Conservation (phyloP, 1,140 invertebrate species). For the Protaetia brevitarsis region DNA sequence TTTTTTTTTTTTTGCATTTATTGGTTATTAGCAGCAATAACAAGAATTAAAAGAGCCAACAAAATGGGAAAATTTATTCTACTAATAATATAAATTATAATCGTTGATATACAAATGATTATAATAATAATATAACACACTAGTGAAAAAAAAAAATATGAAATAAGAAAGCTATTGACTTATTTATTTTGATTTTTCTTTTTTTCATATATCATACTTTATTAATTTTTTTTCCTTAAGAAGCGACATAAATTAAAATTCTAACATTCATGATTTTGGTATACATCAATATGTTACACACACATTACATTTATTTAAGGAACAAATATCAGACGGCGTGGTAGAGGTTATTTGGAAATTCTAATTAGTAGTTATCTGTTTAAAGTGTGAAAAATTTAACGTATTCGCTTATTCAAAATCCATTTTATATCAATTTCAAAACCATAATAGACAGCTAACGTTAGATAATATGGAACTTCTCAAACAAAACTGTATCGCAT, state of each 20-base stretch:
- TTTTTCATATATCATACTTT: too few relatives aligned
- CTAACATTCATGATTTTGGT: background rate
- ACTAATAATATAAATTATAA: slow-evolving; percentile 17
- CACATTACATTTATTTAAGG: slow-evolving; percentile 4
- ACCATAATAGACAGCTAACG: too few relatives aligned
- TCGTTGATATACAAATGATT: slow-evolving; percentile 4
- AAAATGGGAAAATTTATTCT: slow-evolving; percentile 14
- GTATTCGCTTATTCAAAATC: too few relatives aligned
- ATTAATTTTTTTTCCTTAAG: background rate
- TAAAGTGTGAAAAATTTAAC: too few relatives aligned
- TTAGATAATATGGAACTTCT: too few relatives aligned
- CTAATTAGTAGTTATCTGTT: too few relatives aligned
- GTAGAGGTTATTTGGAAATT: background rate
- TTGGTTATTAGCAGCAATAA: background rate
- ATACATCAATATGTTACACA: slow-evolving; percentile 15
- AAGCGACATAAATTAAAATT: slow-evolving; percentile 11
- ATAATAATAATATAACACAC: background rate
- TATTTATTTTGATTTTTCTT: background rate
- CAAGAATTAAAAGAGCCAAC: slow-evolving; percentile 6
- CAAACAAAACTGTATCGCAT: too few relatives aligned
- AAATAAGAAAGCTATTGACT: background rate
- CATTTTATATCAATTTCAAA: too few relatives aligned
- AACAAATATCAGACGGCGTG: background rate
- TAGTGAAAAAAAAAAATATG: background rate
- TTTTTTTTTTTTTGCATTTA: background rate